Evolutionary conservation across 1,140 invertebrate genomes (phyloP).

Genomic region (Drosophila arawakana): DNA sequence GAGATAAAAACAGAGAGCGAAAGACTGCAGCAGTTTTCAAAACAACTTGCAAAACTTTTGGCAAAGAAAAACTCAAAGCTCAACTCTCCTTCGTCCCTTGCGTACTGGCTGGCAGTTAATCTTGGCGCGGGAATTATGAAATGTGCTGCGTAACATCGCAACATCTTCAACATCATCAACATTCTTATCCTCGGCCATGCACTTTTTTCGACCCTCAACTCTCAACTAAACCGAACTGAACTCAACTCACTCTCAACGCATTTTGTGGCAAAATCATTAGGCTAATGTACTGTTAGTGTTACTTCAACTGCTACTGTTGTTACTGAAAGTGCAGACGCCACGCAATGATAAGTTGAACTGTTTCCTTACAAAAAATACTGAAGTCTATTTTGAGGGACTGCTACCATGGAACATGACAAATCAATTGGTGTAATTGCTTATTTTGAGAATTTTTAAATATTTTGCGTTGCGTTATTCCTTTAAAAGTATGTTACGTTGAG

Average conservation of each 20-base stretch:
- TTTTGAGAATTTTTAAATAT: neutral
- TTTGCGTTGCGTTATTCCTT: too few species aligned
- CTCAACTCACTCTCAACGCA: neutral
- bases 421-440: neutral
- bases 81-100: neutral
- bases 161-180: slow-evolving; percentile 39
- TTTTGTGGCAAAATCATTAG: slow-evolving; percentile 63
- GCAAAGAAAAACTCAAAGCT: slow-evolving; percentile 52
- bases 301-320: slow-evolving; percentile 27
- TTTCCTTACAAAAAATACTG: slow-evolving; percentile 13
- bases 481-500: too few species aligned
- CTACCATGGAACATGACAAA: neutral
- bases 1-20: neutral
- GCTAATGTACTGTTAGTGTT: slow-evolving; percentile 65
- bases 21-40: slow-evolving; percentile 17
- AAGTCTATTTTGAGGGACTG: slow-evolving; percentile 8
- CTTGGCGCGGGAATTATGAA: slow-evolving; percentile 80
- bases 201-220: slow-evolving; percentile 26
- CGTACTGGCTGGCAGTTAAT: slow-evolving; percentile 48
- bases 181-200: slow-evolving; percentile 23
- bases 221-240: slow-evolving; percentile 1
- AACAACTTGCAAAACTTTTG: slow-evolving; percentile 61
- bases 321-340: slow-evolving; percentile 15
- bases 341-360: slow-evolving; percentile 27
- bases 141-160: slow-evolving; percentile 70